These are phyloP conservation scores for Hyalella azteca DNA, from an alignment of 2,888 invertebrate species.

Conservation along the genomic window DNA sequence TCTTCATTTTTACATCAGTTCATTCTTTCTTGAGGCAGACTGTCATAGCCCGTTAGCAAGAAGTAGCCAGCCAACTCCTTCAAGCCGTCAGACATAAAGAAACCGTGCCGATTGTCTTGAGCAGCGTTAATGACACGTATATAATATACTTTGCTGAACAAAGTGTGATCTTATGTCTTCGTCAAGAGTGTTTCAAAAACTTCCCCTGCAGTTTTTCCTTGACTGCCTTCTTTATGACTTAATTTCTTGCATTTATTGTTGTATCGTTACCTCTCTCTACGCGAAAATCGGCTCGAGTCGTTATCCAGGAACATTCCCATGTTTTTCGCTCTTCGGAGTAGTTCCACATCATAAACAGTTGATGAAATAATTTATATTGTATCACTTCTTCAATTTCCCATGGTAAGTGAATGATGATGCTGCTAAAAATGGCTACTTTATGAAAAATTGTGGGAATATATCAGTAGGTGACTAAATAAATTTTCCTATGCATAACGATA, in stretches of 20 bases:
- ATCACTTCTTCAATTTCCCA: constrained; percentile 4
- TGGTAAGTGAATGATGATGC: constrained; percentile 11
- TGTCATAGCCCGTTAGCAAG: constrained; percentile 1
- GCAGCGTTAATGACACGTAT: constrained; percentile 11
- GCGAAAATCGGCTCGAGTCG: not conserved
- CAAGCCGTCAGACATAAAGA: constrained; percentile 11
- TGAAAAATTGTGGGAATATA: constrained; percentile 6
- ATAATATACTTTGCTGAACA: constrained; percentile 16
- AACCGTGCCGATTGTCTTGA: not conserved
- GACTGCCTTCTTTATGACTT: constrained; percentile 4
- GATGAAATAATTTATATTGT: constrained; percentile 12
- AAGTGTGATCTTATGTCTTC: constrained; percentile 12
- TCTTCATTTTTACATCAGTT: not conserved
- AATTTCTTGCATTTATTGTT: constrained; percentile 6
- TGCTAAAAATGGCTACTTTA: constrained; percentile 1
- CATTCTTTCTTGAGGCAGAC: not conserved
- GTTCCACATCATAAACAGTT: too few species aligned
- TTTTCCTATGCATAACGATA: not conserved
- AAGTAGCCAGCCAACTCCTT: constrained; percentile 10
- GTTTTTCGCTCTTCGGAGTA: constrained; percentile 5
- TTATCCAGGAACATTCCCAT: not conserved
- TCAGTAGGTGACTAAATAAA: not conserved
- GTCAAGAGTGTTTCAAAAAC: constrained; percentile 5
- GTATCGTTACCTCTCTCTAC: constrained; percentile 16
- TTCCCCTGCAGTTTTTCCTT: not conserved